Evolutionary conservation across 2,113 vertebrate genomes (phyloP).

Genomic region (Grammomys dolichurus): DNA sequence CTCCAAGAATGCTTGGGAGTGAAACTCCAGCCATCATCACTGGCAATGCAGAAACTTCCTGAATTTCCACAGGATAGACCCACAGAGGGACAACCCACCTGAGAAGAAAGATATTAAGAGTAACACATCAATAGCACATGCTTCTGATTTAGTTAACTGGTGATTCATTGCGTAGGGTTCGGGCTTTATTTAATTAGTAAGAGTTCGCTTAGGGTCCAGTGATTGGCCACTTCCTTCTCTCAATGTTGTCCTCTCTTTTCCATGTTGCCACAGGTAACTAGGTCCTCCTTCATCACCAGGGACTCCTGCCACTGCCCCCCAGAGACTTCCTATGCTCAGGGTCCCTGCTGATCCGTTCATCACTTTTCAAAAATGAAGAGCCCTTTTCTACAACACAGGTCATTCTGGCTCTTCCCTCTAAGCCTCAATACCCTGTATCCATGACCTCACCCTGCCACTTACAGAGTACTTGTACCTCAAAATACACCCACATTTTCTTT

Average conservation of each 20-base stretch:
- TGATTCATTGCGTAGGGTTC: neutral
- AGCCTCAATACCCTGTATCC: neutral
- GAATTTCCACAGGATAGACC: neutral
- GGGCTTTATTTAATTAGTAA: neutral
- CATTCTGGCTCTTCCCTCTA: neutral
- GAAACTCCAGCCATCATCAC: neutral
- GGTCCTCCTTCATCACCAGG: neutral
- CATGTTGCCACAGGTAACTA: neutral
- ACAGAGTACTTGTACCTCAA: neutral
- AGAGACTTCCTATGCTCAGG: neutral
- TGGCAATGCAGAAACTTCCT: neutral
- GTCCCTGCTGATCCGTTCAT: neutral
- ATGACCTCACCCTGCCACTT: neutral
- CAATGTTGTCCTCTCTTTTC: neutral
- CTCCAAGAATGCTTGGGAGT: neutral
- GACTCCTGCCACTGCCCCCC: neutral
- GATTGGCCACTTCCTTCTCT: neutral
- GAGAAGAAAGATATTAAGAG: neutral
- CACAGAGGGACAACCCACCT: neutral
- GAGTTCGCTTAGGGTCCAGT: neutral
- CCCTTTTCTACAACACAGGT: constrained; percentile 7
- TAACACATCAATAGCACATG: neutral
- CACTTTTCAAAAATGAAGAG: neutral
- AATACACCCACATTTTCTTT: neutral
- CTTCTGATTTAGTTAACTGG: neutral